phyloP scores from a whole-genome alignment of 2,888 invertebrate species.

The Harmothoe impar region DNA sequence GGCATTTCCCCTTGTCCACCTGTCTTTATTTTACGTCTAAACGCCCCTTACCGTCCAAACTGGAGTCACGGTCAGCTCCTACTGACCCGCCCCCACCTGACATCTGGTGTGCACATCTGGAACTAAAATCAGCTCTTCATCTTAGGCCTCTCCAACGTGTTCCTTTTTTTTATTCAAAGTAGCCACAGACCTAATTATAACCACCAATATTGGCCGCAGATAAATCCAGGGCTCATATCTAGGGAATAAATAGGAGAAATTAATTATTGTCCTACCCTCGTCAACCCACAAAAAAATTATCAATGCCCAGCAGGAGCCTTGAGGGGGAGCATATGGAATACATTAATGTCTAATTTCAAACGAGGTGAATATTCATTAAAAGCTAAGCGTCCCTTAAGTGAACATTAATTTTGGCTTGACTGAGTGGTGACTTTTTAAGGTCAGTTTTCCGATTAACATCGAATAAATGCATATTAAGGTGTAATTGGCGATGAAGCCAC shows the following conservation, averaged over 20 bases:
- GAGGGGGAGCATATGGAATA: neutral
- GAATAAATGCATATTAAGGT: constrained; percentile 49
- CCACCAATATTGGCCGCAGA: neutral
- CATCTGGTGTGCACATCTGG: constrained; percentile 48
- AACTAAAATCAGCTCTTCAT: neutral
- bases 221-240: neutral
- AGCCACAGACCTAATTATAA: neutral
- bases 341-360: constrained; percentile 7
- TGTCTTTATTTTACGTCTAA: constrained; percentile 54
- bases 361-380: constrained; percentile 42
- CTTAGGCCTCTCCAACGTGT: neutral
- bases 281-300: neutral
- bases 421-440: constrained; percentile 4
- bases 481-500: neutral
- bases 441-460: neutral
- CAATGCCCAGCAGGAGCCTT: neutral
- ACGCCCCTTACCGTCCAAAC: neutral
- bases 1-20: constrained; percentile 40
- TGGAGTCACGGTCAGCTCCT: neutral
- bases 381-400: constrained; percentile 3
- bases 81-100: neutral
- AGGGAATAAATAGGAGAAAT: constrained; percentile 38
- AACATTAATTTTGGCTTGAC: constrained; percentile 25
- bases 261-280: neutral
- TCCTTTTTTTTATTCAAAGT: neutral